Conservation (phyloP, 2,113 vertebrate species). For the Electrona antarctica region DNA sequence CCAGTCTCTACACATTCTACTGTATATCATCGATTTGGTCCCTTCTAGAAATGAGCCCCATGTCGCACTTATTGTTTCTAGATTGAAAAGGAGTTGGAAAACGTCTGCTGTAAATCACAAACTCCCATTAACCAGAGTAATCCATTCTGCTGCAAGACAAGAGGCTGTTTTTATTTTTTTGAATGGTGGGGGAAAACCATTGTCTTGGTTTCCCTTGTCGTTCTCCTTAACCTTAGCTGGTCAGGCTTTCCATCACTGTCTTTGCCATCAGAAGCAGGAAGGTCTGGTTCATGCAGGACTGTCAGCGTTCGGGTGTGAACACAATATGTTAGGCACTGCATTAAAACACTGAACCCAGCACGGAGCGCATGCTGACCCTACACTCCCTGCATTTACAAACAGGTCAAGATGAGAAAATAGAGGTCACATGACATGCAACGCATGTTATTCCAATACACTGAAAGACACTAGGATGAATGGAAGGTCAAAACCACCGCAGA, state of each 20-base stretch:
- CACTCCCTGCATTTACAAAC: neutral
- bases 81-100: constrained; percentile 63
- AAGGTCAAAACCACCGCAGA: constrained; percentile 12
- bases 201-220: constrained; percentile 30
- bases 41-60: constrained; percentile 55
- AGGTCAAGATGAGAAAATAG: constrained; percentile 67
- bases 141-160: constrained; percentile 21
- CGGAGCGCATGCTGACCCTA: constrained; percentile 36
- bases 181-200: constrained; percentile 29
- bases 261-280: constrained; percentile 1
- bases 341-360: constrained; percentile 60
- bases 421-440: constrained; percentile 59
- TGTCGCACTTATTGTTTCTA: constrained; percentile 65
- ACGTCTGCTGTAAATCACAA: constrained; percentile 64
- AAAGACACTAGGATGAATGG: constrained; percentile 29
- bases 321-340: constrained; percentile 49
- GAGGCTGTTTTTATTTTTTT: constrained; percentile 17
- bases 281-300: neutral
- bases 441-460: constrained; percentile 46
- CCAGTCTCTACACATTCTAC: constrained; percentile 23
- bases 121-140: constrained; percentile 60
- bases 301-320: constrained; percentile 35
- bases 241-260: constrained; percentile 52
- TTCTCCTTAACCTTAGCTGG: constrained; percentile 15
- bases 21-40: constrained; percentile 60